Conservation (phyloP, 2,113 vertebrate species). For the Tragelaphus imberbis region DNA sequence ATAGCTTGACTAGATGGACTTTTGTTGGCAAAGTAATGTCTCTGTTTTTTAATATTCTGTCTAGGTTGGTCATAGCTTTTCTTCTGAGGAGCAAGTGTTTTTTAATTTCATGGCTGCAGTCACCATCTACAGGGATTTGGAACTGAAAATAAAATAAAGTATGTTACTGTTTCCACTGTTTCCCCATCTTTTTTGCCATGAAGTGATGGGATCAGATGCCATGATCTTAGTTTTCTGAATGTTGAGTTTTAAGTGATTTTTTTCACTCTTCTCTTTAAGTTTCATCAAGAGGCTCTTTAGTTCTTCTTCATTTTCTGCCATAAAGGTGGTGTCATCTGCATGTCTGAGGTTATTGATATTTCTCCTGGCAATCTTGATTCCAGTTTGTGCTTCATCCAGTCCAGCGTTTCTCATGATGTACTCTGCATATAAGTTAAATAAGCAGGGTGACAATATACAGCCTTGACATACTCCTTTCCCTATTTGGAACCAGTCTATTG, state of each 20-base stretch:
- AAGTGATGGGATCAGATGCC: background rate
- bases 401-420: background rate
- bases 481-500: background rate
- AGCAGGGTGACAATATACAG: background rate
- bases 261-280: background rate
- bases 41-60: background rate
- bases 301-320: background rate
- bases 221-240: background rate
- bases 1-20: background rate
- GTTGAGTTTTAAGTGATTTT: background rate
- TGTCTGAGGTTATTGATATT: background rate
- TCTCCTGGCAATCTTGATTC: background rate
- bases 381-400: background rate
- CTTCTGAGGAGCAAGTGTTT: background rate
- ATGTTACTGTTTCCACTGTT: background rate
- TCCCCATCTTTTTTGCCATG: background rate
- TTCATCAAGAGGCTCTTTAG: background rate
- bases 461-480: background rate
- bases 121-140: background rate
- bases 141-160: background rate
- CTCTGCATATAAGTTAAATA: background rate
- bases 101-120: background rate
- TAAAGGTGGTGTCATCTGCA: background rate
- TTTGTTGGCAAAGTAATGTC: background rate
- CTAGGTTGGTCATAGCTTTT: background rate